phyloP scores from a whole-genome alignment of 2,113 vertebrate genomes.

The Tetraodon nigroviridis region DNA sequence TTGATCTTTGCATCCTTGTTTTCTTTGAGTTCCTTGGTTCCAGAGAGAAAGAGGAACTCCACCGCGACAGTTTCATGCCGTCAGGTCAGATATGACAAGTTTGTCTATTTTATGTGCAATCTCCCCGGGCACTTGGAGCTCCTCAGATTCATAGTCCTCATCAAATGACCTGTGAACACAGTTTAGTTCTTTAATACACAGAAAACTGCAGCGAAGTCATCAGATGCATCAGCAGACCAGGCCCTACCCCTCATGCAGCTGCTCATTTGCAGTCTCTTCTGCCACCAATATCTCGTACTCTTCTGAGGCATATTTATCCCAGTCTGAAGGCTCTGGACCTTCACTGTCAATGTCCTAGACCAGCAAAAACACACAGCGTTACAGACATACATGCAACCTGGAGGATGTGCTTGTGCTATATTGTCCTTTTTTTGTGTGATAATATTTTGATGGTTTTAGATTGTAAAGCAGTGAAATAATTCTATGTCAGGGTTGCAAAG shows the following conservation, averaged over 20 bases:
- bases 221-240: not conserved
- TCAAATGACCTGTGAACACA: constrained; percentile 87
- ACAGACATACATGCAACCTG: not conserved
- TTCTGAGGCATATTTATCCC: constrained; percentile 96
- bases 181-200: too few relatives aligned
- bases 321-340: constrained; percentile 92
- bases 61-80: constrained; percentile 67
- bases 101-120: constrained; percentile 89
- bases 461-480: too few relatives aligned
- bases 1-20: constrained; percentile 21
- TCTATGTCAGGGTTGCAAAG: not conserved
- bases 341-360: constrained; percentile 88
- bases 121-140: constrained; percentile 82
- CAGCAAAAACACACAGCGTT: constrained; percentile 4
- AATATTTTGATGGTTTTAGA: too few relatives aligned
- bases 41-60: constrained; percentile 31
- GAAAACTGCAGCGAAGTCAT: not conserved
- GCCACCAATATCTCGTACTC: constrained; percentile 97
- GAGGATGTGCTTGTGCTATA: not conserved
- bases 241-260: constrained; percentile 88
- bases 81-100: constrained; percentile 85
- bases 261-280: constrained; percentile 92
- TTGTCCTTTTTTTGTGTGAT: too few relatives aligned
- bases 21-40: not conserved
- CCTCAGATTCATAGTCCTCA: constrained; percentile 91